Evolutionary conservation across 2,113 vertebrate genomes (phyloP).

Genomic region (Amphiprion percula): DNA sequence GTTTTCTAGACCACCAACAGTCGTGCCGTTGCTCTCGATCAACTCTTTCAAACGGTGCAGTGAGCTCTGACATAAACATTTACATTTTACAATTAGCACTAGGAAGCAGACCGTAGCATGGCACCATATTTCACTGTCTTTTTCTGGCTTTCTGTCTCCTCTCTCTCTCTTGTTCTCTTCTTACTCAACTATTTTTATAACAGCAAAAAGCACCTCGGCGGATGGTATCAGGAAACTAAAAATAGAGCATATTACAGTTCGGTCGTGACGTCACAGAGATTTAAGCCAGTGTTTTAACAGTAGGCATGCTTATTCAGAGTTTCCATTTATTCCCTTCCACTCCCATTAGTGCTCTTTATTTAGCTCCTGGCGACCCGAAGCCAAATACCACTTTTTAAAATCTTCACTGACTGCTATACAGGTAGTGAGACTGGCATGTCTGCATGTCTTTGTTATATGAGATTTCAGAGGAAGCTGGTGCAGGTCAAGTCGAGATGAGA

Average conservation of each 20-base stretch:
- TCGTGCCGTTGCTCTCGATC: slow-evolving; percentile 17
- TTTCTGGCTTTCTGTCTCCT: slow-evolving; percentile 31
- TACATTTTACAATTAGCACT: slow-evolving; percentile 54
- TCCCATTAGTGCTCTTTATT: slow-evolving; percentile 63
- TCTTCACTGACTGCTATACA: slow-evolving; percentile 64
- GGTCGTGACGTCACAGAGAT: slow-evolving; percentile 37
- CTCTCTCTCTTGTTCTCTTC: slow-evolving; percentile 32
- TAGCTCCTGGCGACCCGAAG: slow-evolving; percentile 55
- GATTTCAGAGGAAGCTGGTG: slow-evolving; percentile 53
- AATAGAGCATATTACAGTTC: slow-evolving; percentile 46
- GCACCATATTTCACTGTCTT: slow-evolving; percentile 30
- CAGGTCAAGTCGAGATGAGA: slow-evolving; percentile 29
- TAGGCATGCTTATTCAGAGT: slow-evolving; percentile 63
- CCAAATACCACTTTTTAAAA: slow-evolving; percentile 53
- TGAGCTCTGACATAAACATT: slow-evolving; percentile 47
- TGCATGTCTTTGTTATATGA: slow-evolving; percentile 77
- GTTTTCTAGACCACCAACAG: slow-evolving; percentile 57
- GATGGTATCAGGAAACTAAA: slow-evolving; percentile 60
- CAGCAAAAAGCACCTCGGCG: slow-evolving; percentile 44
- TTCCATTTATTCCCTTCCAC: slow-evolving; percentile 54
- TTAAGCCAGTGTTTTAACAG: slow-evolving; percentile 51
- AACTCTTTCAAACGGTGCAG: slow-evolving; percentile 26
- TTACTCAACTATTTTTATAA: slow-evolving; percentile 67
- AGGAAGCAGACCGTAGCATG: slow-evolving; percentile 31
- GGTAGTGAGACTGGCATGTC: slow-evolving; percentile 73